These are phyloP conservation scores for Drosophila mayaguana DNA, from an alignment of 2,888 invertebrate species.

Conservation along the genomic window DNA sequence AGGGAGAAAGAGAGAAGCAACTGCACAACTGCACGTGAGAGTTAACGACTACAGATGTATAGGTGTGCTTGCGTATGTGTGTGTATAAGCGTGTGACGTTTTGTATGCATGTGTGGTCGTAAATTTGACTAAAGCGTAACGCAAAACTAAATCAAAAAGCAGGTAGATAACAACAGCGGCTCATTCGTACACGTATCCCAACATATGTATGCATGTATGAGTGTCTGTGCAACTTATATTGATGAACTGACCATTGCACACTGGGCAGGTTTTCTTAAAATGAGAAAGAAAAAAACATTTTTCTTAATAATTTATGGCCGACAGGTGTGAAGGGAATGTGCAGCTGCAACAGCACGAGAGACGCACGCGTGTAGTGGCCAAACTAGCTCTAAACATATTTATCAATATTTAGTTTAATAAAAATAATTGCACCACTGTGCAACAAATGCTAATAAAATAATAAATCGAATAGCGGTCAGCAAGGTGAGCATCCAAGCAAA, in stretches of 20 bases:
- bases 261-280: slow-evolving; percentile 44
- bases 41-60: slow-evolving; percentile 29
- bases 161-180: slow-evolving; percentile 61
- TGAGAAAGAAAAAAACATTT: slow-evolving; percentile 9
- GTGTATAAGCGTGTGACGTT: slow-evolving; percentile 34
- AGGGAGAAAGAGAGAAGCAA: slow-evolving; percentile 19
- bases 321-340: slow-evolving; percentile 74
- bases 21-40: slow-evolving; percentile 58
- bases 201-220: slow-evolving; percentile 16
- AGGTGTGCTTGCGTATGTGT: slow-evolving; percentile 9
- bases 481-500: slow-evolving; percentile 72
- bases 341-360: slow-evolving; percentile 62
- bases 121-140: slow-evolving; percentile 78
- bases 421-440: slow-evolving; percentile 55
- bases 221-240: slow-evolving; percentile 40
- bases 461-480: slow-evolving; percentile 73
- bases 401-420: not conserved
- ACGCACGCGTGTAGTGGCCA: slow-evolving; percentile 56
- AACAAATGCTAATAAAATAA: slow-evolving; percentile 75
- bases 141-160: slow-evolving; percentile 71
- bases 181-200: slow-evolving; percentile 50
- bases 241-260: slow-evolving; percentile 63
- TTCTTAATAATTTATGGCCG: slow-evolving; percentile 65
- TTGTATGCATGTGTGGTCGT: slow-evolving; percentile 52
- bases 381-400: slow-evolving; percentile 6